Conservation (phyloP, 2,888 invertebrate species). For the Pilophorus perplexus region DNA sequence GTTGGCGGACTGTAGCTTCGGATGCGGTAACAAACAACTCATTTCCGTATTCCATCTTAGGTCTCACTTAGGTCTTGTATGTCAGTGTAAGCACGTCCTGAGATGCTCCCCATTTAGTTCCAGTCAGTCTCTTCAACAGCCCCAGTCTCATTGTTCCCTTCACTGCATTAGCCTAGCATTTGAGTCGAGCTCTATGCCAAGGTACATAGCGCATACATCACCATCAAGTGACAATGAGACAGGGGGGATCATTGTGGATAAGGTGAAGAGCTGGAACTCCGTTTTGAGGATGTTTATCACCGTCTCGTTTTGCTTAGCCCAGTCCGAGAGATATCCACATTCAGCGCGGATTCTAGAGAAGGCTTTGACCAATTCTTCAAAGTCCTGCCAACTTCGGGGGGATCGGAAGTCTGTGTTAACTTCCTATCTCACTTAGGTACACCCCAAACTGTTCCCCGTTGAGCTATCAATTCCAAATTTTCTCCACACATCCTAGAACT, state of each 20-base stretch:
- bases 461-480: no score
- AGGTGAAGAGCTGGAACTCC: background rate
- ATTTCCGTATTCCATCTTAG: slow-evolving; percentile 10
- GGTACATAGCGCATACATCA: background rate
- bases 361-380: no score
- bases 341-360: slow-evolving; percentile 6
- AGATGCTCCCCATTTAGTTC: background rate
- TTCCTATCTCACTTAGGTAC: no score
- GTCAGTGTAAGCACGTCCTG: background rate
- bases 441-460: no score
- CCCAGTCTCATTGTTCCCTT: slow-evolving; percentile 3
- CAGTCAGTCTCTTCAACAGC: background rate
- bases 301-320: slow-evolving; percentile 2
- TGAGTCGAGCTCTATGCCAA: background rate
- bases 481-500: no score
- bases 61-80: slow-evolving; percentile 16
- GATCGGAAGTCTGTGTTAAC: no score
- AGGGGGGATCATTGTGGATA: background rate
- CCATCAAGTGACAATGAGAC: background rate
- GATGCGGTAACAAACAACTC: slow-evolving; percentile 4
- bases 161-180: background rate
- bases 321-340: slow-evolving; percentile 4
- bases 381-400: no score
- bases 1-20: background rate
- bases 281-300: slow-evolving; percentile 2